Evolutionary conservation across 2,797 vertebrate species (phyloP).

Genomic region (Cynopterus sphinx): DNA sequence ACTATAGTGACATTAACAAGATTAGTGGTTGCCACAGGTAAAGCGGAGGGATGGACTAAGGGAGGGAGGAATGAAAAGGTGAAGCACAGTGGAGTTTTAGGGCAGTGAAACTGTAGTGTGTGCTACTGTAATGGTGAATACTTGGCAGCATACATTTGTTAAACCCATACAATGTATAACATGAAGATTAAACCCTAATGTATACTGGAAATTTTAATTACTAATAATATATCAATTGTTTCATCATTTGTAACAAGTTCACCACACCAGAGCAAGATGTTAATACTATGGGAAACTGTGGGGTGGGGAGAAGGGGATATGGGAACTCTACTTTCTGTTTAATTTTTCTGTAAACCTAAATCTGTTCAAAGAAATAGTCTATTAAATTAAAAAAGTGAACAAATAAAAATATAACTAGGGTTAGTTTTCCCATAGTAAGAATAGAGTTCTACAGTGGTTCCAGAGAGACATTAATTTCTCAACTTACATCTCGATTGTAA

Average conservation of each 20-base stretch:
- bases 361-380: background rate
- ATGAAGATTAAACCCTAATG: background rate
- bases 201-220: background rate
- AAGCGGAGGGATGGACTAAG: background rate
- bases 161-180: background rate
- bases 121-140: background rate
- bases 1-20: background rate
- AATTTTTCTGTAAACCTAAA: conserved; percentile 17
- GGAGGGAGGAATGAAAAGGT: background rate
- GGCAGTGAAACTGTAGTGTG: background rate
- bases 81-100: background rate
- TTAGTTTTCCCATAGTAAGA: background rate
- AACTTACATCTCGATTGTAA: background rate
- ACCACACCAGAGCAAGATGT: background rate
- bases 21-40: background rate
- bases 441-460: background rate
- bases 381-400: background rate
- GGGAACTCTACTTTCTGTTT: background rate
- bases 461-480: background rate
- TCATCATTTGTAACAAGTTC: background rate
- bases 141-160: background rate
- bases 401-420: background rate
- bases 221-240: background rate
- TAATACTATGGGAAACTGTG: background rate
- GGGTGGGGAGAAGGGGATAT: background rate